Evolutionary conservation across 2,113 vertebrate genomes (phyloP).

Genomic region (Alexandromys fortis): DNA sequence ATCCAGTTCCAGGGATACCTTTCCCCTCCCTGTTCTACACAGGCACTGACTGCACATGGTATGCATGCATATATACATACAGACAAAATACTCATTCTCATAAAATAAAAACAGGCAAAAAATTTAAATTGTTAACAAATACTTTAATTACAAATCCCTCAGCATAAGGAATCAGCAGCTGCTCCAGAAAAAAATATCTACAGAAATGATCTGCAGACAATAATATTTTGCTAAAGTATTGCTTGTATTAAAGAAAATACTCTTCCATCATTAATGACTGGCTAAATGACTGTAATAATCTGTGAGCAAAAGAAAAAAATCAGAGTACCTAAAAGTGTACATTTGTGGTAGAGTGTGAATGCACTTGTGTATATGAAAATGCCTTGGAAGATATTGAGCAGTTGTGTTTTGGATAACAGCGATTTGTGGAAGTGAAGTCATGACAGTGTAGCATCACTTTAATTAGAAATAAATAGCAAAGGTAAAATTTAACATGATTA

Average conservation of each 20-base stretch:
- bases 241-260: not conserved
- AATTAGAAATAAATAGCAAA: constrained; percentile 17
- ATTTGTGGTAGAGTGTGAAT: not conserved
- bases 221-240: constrained; percentile 4
- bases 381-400: not conserved
- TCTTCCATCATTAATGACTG: not conserved
- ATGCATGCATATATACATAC: too few species aligned
- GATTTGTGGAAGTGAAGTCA: not conserved
- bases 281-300: not conserved
- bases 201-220: not conserved
- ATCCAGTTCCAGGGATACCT: too few species aligned
- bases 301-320: not conserved
- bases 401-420: not conserved
- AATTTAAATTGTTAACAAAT: not conserved
- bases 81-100: not conserved
- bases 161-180: not conserved
- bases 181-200: not conserved
- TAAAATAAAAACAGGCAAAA: not conserved
- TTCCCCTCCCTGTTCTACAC: not conserved
- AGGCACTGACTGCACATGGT: not conserved
- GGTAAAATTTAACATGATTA: not conserved
- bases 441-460: not conserved
- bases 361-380: not conserved
- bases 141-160: not conserved
- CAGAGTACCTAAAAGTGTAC: not conserved